Conservation (phyloP, 1,140 invertebrate genomes). For the Sesamia nonagrioides region DNA sequence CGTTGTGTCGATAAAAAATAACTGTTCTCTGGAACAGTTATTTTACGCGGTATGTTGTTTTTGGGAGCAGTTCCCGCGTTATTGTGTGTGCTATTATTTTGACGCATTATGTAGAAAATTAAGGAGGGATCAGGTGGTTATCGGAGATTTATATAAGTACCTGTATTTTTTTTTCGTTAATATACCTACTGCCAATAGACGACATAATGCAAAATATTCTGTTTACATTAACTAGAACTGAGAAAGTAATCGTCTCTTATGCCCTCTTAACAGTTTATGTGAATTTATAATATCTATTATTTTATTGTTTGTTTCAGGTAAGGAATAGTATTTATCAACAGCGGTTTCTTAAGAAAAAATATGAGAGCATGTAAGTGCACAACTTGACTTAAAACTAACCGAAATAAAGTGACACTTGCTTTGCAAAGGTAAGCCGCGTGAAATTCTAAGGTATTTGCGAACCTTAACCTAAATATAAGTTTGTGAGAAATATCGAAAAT, state of each 20-base stretch:
- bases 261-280: too few relatives aligned
- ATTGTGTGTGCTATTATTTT: slow-evolving; percentile 10
- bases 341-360: not conserved
- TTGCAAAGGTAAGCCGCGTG: too few relatives aligned
- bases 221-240: too few relatives aligned
- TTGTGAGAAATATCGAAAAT: too few relatives aligned
- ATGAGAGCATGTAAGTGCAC: slow-evolving; percentile 6
- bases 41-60: slow-evolving; percentile 16
- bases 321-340: not conserved
- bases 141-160: not conserved
- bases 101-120: slow-evolving; percentile 37
- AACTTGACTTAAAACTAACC: too few relatives aligned
- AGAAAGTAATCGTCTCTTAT: too few relatives aligned
- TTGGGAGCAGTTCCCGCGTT: not conserved
- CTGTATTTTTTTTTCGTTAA: too few relatives aligned
- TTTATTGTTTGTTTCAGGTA: slow-evolving; percentile 19
- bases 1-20: slow-evolving; percentile 45
- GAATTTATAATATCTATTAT: not conserved
- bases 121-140: not conserved
- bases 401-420: too few relatives aligned
- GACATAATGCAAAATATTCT: not conserved
- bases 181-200: too few relatives aligned
- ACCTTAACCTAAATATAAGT: too few relatives aligned
- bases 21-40: slow-evolving; percentile 39
- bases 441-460: too few relatives aligned